A percentile compares a stretch with the other conserved stretches of the same genome.
These are phyloP conservation scores for Leucopsar rothschildi DNA, from an alignment of 2,113 vertebrate genomes.

Conservation along the genomic window DNA sequence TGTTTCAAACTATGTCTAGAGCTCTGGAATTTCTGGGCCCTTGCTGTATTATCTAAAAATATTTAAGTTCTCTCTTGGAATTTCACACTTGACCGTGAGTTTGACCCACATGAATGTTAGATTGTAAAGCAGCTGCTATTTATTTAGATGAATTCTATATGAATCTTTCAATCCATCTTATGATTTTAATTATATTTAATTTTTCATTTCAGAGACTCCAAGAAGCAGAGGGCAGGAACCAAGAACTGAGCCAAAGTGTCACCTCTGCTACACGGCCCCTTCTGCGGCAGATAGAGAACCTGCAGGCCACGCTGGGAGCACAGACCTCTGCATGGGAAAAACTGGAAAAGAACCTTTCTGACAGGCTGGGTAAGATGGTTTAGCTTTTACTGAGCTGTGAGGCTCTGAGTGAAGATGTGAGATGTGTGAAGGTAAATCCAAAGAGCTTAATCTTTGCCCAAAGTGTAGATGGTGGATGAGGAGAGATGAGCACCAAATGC, in stretches of 20 bases:
- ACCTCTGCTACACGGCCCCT: conserved; percentile 92
- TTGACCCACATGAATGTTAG: background rate
- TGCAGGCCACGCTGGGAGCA: conserved; percentile 89
- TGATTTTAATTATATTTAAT: background rate
- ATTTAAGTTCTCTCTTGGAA: background rate
- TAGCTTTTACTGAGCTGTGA: background rate
- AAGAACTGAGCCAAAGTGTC: conserved; percentile 93
- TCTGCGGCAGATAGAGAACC: conserved; percentile 94
- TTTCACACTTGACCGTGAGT: background rate
- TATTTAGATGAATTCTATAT: background rate
- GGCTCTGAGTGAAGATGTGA: background rate
- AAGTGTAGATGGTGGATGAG: fast-evolving
- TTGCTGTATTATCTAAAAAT: background rate
- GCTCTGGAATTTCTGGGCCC: background rate
- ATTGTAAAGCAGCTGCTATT: background rate
- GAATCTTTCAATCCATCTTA: background rate
- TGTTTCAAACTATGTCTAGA: background rate
- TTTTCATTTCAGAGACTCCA: conserved; percentile 85
- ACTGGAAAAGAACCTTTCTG: conserved; percentile 93
- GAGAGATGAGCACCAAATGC: background rate
- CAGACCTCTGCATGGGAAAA: conserved; percentile 95
- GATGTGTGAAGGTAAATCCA: background rate
- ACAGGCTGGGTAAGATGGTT: conserved; percentile 83
- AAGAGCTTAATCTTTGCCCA: background rate
- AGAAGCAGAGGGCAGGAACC: conserved; percentile 91